These are phyloP conservation scores for Atta cephalotes DNA, from an alignment of 1,140 invertebrate species.

Conservation along the genomic window DNA sequence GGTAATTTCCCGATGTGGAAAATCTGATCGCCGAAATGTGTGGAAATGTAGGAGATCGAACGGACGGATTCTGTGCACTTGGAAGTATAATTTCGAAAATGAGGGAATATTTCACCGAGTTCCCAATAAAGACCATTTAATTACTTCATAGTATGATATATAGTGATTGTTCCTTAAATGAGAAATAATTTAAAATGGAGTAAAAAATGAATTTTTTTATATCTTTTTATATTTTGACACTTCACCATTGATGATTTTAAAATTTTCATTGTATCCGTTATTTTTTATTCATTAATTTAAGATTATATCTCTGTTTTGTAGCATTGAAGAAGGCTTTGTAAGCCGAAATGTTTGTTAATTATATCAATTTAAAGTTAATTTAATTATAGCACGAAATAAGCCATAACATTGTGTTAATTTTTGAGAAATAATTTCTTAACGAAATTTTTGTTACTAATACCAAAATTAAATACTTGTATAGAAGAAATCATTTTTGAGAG, in stretches of 20 bases:
- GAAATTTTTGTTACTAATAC: neutral
- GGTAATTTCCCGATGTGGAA: constrained; percentile 49
- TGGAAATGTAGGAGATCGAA: constrained; percentile 24
- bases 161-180: neutral
- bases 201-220: too few relatives aligned
- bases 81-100: neutral
- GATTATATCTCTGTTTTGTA: too few relatives aligned
- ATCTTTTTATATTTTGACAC: too few relatives aligned
- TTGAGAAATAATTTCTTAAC: neutral
- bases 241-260: too few relatives aligned
- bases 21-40: constrained; percentile 17
- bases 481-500: neutral
- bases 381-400: too few relatives aligned
- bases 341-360: too few relatives aligned
- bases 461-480: neutral
- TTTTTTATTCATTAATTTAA: too few relatives aligned
- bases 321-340: too few relatives aligned
- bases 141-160: constrained; percentile 8
- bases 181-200: neutral
- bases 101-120: constrained; percentile 1
- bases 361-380: too few relatives aligned
- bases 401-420: too few relatives aligned
- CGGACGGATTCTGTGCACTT: neutral
- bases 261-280: too few relatives aligned
- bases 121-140: constrained; percentile 3